Percentiles rank a stretch among this genome's conserved stretches.
Evolutionary conservation across 2,113 vertebrate genomes (phyloP).

Genomic region (Engraulis encrasicolus): DNA sequence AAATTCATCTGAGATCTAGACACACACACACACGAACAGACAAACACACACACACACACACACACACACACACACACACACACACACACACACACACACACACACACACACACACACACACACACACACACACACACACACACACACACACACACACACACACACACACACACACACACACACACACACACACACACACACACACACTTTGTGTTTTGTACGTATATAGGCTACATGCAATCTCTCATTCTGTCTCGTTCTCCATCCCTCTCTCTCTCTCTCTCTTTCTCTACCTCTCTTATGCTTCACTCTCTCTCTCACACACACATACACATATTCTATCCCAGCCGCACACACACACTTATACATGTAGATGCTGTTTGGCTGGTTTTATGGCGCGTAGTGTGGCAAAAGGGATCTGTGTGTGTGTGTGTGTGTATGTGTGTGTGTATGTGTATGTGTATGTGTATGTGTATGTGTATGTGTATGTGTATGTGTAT

Average conservation of each 20-base stretch:
- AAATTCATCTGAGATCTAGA: not conserved
- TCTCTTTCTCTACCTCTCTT: no score
- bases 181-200: no score
- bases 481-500: no score
- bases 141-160: constrained; percentile 4
- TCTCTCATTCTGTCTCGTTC: no score
- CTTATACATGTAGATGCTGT: not conserved
- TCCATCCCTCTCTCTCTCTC: no score
- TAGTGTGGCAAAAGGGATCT: constrained; percentile 64
- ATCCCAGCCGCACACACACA: not conserved
- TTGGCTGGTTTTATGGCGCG: constrained; percentile 37
- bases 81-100: not conserved
- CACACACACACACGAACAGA: not conserved
- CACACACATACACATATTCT: not conserved
- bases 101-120: not conserved
- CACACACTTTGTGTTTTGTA: no score
- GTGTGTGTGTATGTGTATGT: no score
- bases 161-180: not conserved
- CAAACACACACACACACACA: not conserved
- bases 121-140: constrained; percentile 23
- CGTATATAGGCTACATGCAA: no score
- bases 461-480: no score
- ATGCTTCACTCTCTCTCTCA: no score
- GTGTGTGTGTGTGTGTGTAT: no score
- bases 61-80: no score